Base-by-base conservation (phyloP, 53 echinoderm and acorn worm genomes). In the Holothuria leucospilota region DNA sequence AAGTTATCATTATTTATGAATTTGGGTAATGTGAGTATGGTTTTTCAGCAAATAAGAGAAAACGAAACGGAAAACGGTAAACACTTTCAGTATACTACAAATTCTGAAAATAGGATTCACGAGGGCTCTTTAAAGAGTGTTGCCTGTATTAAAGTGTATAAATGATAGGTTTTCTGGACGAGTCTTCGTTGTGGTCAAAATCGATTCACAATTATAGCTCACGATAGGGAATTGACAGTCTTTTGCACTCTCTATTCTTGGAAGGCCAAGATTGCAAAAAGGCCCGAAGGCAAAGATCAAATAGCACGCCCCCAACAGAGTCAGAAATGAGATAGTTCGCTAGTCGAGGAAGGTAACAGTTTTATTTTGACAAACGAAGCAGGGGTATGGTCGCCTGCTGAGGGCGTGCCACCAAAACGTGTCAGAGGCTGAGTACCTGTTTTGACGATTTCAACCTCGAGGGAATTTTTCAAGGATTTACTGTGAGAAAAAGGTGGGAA, bases 351-450 rank as follows among this genome's bases (percentile, higher is more conserved):
- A 75, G 75, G 75, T 75, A 51, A 75, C 75, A 49, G 75, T 75
- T 75, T 75, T 75, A 75, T 75, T 75, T 75, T 75, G 75, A 75
- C 75, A 75, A 75, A 75, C 75, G 23, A 21, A 49, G 52, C 75
- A 75, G 75, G 75, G 75, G 75, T 15, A 75, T 51, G 75, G n/a
- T 26, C 75, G 49, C 75, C 75, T 29, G 75, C 75, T 75, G 75
- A 75, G 75, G 75, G 75, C 75, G 75, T 75, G 75, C 75, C 75
- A 75, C 46, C 41, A 75, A 52, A 51, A 49, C 75, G 75, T 75
- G 46, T 75, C 75, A 75, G 49, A 75, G 21, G 26, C 75, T 18
- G 75, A 75, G 75, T 75, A 75, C 75, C 75, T 75, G 75, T 52
- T 75, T 75, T 75, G 20, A 51, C 24, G 53, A 75, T 38, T 52